Conservation (phyloP, 2,113 vertebrate genomes). For the Chroicocephalus ridibundus region DNA sequence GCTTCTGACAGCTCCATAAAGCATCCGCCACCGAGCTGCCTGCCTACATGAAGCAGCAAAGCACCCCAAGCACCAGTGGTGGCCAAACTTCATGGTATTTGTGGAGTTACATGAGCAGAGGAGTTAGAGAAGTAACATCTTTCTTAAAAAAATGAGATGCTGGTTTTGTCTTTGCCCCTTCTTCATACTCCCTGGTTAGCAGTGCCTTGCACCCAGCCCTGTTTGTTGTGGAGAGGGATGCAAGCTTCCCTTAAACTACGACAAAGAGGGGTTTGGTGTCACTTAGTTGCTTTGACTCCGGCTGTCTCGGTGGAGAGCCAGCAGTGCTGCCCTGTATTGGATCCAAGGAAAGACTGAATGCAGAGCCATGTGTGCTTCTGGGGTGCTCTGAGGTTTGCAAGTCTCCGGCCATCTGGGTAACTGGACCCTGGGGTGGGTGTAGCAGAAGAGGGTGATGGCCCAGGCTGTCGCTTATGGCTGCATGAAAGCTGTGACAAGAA, state of each 20-base stretch:
- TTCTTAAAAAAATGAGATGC: neutral
- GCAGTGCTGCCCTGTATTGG: neutral
- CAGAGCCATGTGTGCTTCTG: neutral
- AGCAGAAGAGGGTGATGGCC: neutral
- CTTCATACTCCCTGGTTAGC: neutral
- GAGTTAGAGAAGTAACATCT: neutral
- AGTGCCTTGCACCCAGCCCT: neutral
- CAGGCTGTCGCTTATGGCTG: neutral
- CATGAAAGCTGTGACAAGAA: neutral
- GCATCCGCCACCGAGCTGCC: neutral
- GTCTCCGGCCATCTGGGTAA: neutral
- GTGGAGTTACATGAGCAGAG: neutral
- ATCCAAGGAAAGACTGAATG: neutral
- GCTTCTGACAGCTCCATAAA: neutral
- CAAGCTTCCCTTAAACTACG: neutral
- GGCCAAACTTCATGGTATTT: neutral
- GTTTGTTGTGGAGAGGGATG: neutral
- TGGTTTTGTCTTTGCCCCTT: neutral
- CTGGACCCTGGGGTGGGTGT: neutral
- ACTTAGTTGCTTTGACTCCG: neutral
- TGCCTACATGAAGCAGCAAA: neutral
- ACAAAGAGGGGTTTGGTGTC: neutral
- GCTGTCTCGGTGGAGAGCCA: neutral
- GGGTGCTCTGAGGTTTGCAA: neutral
- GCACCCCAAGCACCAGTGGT: neutral